These are phyloP conservation scores for Microctonus aethiopoides DNA, from an alignment of 2,888 invertebrate genomes.

Conservation along the genomic window DNA sequence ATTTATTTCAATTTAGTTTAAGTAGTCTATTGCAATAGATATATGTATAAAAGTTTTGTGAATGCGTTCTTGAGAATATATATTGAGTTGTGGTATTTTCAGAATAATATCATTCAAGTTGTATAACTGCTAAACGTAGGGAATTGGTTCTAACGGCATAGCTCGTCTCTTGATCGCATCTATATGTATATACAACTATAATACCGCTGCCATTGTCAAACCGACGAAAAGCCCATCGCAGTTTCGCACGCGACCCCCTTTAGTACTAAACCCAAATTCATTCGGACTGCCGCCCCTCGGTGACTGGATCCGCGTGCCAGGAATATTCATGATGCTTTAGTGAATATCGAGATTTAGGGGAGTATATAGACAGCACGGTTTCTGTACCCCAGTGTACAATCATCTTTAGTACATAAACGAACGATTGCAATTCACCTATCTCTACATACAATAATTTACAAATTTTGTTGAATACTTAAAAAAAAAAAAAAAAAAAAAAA, in stretches of 20 bases:
- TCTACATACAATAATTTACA: background rate
- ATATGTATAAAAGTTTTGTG: background rate
- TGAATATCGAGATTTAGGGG: slow-evolving; percentile 35
- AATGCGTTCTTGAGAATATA: background rate
- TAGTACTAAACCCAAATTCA: slow-evolving; percentile 33
- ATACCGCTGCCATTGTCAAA: background rate
- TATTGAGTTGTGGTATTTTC: background rate
- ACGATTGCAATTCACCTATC: slow-evolving; percentile 17
- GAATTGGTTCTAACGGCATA: background rate
- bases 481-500: background rate
- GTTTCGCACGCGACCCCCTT: slow-evolving; percentile 23
- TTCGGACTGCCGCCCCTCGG: slow-evolving; percentile 25
- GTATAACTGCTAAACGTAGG: background rate
- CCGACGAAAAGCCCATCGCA: slow-evolving; percentile 11
- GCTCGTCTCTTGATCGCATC: background rate
- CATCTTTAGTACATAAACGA: slow-evolving; percentile 28
- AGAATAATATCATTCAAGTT: background rate
- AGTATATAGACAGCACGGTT: background rate
- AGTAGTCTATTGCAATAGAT: background rate
- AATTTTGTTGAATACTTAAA: background rate
- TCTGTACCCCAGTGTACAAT: slow-evolving; percentile 26
- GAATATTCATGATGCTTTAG: slow-evolving; percentile 37
- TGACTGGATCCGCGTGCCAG: slow-evolving; percentile 32
- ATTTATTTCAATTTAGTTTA: background rate
- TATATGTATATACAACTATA: background rate